These are phyloP conservation scores for Clistopyga incitator DNA, from an alignment of 2,888 invertebrate species.

Conservation along the genomic window DNA sequence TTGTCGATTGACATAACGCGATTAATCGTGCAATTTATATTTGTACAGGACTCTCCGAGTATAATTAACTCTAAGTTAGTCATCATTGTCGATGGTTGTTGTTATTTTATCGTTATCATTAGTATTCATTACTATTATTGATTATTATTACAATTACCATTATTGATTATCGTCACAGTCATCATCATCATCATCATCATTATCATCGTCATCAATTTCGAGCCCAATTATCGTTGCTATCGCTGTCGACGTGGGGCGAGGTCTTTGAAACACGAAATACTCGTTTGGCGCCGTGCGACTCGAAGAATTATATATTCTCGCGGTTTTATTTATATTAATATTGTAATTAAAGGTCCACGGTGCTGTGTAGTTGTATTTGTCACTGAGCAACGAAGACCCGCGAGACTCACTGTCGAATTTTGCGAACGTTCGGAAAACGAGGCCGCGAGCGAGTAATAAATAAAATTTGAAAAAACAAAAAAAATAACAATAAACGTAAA, in stretches of 20 bases:
- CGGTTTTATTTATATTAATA: background rate
- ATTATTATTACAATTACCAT: slow-evolving; percentile 60
- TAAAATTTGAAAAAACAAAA: slow-evolving; percentile 37
- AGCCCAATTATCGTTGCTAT: slow-evolving; percentile 38
- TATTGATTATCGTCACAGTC: slow-evolving; percentile 51
- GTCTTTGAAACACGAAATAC: slow-evolving; percentile 27
- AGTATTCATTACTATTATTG: slow-evolving; percentile 58
- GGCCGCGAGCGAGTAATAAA: slow-evolving; percentile 20
- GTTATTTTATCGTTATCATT: slow-evolving; percentile 65
- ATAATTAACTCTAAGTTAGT: slow-evolving; percentile 41
- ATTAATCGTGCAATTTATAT: slow-evolving; percentile 64
- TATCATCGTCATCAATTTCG: slow-evolving; percentile 10
- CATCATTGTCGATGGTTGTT: slow-evolving; percentile 58
- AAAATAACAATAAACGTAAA: no score
- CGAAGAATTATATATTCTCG: background rate
- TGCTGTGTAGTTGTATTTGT: slow-evolving; percentile 30
- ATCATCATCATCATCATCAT: slow-evolving; percentile 42
- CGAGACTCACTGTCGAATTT: slow-evolving; percentile 26
- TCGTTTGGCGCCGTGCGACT: background rate
- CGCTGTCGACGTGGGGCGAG: slow-evolving; percentile 33
- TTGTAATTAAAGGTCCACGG: background rate
- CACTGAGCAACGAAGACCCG: slow-evolving; percentile 35
- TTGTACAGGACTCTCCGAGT: slow-evolving; percentile 52
- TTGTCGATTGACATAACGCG: slow-evolving; percentile 43
- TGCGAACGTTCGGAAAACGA: slow-evolving; percentile 4